Evolutionary conservation across 2,113 vertebrate species (phyloP).

Genomic region (Polypterus senegalus): DNA sequence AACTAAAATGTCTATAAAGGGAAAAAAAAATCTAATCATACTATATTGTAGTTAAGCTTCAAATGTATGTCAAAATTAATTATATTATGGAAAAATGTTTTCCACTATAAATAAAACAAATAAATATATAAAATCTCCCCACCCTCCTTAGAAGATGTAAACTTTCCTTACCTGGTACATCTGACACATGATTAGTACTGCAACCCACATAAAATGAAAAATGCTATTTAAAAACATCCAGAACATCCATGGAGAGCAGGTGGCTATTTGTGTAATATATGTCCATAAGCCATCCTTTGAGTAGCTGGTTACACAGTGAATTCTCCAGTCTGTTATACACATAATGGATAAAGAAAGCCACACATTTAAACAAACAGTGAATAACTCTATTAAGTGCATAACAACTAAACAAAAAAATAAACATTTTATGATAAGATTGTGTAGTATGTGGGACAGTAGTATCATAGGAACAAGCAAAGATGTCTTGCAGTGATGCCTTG

Average conservation of each 20-base stretch:
- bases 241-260: constrained; percentile 97
- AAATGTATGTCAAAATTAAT: too few species aligned
- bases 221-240: constrained; percentile 98
- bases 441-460: too few species aligned
- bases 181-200: constrained; percentile 97
- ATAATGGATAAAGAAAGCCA: constrained; percentile 1
- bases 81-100: too few species aligned
- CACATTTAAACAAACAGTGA: not conserved
- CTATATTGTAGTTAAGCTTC: too few species aligned
- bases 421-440: not conserved
- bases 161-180: constrained; percentile 79
- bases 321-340: constrained; percentile 71
- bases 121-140: too few species aligned
- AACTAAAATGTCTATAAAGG: too few species aligned
- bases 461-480: too few species aligned
- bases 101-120: too few species aligned
- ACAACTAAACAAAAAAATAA: not conserved
- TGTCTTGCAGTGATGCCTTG: too few species aligned
- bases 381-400: not conserved
- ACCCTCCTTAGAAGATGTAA: not conserved
- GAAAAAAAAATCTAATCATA: too few species aligned
- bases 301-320: constrained; percentile 87
- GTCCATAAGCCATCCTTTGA: constrained; percentile 91
- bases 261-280: constrained; percentile 88
- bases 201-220: constrained; percentile 98